Evolutionary conservation across 2,797 vertebrate genomes (phyloP).

Genomic region (Acanthis flammea): DNA sequence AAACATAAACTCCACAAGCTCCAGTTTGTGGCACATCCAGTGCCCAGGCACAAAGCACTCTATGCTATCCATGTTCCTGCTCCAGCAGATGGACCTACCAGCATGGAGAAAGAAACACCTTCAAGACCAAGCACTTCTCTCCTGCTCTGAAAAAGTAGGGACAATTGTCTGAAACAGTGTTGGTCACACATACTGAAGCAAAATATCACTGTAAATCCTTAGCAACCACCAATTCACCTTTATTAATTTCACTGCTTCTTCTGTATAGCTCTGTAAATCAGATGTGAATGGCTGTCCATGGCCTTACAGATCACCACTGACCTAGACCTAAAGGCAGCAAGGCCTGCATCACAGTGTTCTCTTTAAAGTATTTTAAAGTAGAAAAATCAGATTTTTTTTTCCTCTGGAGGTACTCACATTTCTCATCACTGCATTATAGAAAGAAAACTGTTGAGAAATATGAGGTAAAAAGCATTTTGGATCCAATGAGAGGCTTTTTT

Average conservation of each 20-base stretch:
- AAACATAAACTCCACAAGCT: not conserved
- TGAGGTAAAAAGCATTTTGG: not conserved
- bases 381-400: not conserved
- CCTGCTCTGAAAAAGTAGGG: not conserved
- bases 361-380: not conserved
- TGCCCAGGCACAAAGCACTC: not conserved
- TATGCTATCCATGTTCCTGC: not conserved
- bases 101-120: not conserved
- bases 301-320: not conserved
- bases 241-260: not conserved
- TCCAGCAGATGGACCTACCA: not conserved
- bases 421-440: not conserved
- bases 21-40: not conserved
- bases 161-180: not conserved
- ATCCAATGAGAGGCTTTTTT: not conserved
- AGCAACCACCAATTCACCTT: not conserved
- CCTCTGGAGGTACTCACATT: not conserved
- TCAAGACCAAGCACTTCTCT: not conserved
- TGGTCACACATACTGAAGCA: not conserved
- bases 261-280: not conserved
- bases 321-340: not conserved
- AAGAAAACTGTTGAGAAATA: not conserved
- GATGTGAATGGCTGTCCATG: not conserved
- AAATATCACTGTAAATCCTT: not conserved
- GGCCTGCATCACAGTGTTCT: not conserved